Evolutionary conservation across 2,888 invertebrate genomes (phyloP), one percentile per base, ranked within the genome.

Genomic region (Drosophila algonquin): DNA sequence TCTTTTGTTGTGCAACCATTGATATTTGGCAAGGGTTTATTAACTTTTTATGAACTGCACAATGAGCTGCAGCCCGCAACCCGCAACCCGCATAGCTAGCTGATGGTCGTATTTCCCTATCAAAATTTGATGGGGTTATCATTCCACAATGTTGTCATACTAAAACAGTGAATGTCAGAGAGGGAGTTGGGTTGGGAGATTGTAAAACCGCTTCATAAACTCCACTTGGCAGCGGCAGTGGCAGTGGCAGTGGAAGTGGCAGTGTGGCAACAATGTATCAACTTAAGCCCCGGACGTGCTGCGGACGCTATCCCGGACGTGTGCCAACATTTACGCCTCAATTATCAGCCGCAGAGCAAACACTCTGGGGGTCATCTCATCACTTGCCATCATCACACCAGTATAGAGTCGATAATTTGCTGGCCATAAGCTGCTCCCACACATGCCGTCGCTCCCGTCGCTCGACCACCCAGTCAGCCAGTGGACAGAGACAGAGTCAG

Each of bases 281-380:
- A 56, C 62, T 62, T 53, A 64, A 73, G 52, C 8, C 35, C 55
- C 64, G 54, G 54, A 73, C 45, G 63, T 30, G 40, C 57, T 44
- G 32, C 44, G 48, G 40, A 50, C 54, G 50, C 24, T 12, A 60
- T 8, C 52, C 46, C 62, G 58, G 76, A 83, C 89, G 83, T 89
- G 87, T 87, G 89, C 65, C 85, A 68, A 84, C 85, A 89, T 84
- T 84, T 89, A 89, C 79, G 83, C 65, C 83, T 89, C 83, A 84
- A 84, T 84, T 84, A 84, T 87, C 87, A 77, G 79, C 71, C 45
- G 57, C 58, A 63, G 45, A 54, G 59, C 63, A 73, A 73, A 73
- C 62, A 74, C 53, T 55, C 48, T 50, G 71, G 61, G 62, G 63
- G 56, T 16, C 47, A 54, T 35, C 30, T 72, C 71, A 74, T 56